A percentile compares a stretch with the other conserved stretches of the same genome.
These are phyloP conservation scores for Parazoanthus atlanticus DNA, from an alignment of 92 coral and sea anemone species.

Conservation along the genomic window DNA sequence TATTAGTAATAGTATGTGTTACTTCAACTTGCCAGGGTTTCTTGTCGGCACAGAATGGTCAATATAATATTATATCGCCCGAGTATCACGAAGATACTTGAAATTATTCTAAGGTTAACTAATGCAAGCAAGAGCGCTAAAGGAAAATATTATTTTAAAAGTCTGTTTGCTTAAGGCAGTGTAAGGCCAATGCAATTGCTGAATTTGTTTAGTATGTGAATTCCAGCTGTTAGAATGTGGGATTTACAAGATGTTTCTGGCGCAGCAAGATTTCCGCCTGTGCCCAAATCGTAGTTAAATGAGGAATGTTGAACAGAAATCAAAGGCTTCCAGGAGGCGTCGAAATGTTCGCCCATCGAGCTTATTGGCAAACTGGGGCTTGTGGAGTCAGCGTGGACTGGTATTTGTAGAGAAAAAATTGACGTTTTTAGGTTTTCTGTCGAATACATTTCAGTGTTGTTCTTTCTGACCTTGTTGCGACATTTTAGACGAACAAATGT, in stretches of 20 bases:
- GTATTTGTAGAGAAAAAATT: not conserved
- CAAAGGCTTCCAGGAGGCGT: not conserved
- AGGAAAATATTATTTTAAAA: conserved; percentile 37
- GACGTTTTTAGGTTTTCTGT: not conserved
- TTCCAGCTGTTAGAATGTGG: conserved; percentile 18
- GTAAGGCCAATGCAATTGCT: conserved; percentile 8
- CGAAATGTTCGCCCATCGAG: conserved; percentile 10
- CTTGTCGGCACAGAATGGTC: conserved; percentile 4
- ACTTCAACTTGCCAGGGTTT: conserved; percentile 17
- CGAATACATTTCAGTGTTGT: not conserved
- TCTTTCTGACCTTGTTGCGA: conserved; percentile 2
- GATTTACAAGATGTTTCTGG: conserved; percentile 35
- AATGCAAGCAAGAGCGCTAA: conserved; percentile 21
- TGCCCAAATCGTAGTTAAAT: conserved; percentile 31
- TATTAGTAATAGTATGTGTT: not conserved
- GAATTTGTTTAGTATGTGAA: conserved; percentile 26
- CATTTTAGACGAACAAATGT: conserved; percentile 21
- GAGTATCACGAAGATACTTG: conserved; percentile 32
- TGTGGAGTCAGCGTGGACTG: not conserved
- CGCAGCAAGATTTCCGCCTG: conserved; percentile 29
- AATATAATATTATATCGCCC: conserved; percentile 1
- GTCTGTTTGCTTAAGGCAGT: conserved; percentile 35
- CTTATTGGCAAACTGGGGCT: conserved; percentile 14
- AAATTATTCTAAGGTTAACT: conserved; percentile 22
- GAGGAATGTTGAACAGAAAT: conserved; percentile 19